A percentile compares a stretch with the other conserved stretches of the same genome.
These are phyloP conservation scores for Ceuthmochares aereus DNA, from an alignment of 2,113 vertebrate species.

Conservation along the genomic window DNA sequence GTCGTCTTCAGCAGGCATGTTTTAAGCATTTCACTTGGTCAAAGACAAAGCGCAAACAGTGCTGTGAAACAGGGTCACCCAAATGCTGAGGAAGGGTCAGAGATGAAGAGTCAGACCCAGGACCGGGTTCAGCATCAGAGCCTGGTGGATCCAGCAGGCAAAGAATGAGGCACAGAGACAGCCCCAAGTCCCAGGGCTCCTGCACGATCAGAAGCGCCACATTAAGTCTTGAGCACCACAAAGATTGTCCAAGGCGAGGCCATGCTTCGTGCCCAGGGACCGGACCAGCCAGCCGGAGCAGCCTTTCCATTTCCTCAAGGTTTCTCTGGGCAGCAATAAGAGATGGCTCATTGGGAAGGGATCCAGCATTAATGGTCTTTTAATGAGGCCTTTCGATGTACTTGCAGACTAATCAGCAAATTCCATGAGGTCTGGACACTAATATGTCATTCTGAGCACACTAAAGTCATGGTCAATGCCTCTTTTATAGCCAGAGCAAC, in stretches of 20 bases:
- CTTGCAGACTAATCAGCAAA: conserved; percentile 45
- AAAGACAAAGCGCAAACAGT: not conserved
- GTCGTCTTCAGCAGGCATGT: not conserved
- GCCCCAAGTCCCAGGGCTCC: not conserved
- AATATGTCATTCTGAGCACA: conserved; percentile 27
- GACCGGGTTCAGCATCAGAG: not conserved
- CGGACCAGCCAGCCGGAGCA: not conserved
- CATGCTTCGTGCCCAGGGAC: not conserved
- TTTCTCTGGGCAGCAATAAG: conserved; percentile 62
- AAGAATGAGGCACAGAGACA: not conserved
- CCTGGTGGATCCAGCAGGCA: not conserved
- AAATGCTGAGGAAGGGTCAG: not conserved
- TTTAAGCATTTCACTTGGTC: not conserved
- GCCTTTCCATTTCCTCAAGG: conserved; percentile 41
- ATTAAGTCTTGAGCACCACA: not conserved
- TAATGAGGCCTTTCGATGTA: conserved; percentile 48
- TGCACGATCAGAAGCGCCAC: not conserved
- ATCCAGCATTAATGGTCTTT: conserved; percentile 44
- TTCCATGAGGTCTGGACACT: conserved; percentile 7
- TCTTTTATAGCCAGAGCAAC: not conserved
- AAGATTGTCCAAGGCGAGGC: not conserved
- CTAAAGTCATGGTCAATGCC: not conserved
- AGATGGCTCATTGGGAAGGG: conserved; percentile 55
- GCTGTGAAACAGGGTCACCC: not conserved
- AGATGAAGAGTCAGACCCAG: not conserved